Evolutionary conservation across 2,113 vertebrate species (phyloP).

Genomic region (Pyxicephalus adspersus): DNA sequence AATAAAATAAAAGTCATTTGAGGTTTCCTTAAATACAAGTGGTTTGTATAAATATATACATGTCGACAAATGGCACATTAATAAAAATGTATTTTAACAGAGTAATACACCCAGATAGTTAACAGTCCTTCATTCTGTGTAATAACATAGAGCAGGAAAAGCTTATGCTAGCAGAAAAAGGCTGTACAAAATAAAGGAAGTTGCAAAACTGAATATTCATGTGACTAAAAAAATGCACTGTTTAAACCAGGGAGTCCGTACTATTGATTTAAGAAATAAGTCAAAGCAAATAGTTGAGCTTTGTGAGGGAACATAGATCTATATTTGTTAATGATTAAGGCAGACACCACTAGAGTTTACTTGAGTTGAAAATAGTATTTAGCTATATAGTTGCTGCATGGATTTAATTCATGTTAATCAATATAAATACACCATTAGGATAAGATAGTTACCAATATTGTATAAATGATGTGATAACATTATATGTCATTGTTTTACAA

Average conservation of each 20-base stretch:
- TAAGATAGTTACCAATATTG: too few relatives aligned
- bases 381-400: too few relatives aligned
- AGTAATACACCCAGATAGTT: not conserved
- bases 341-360: too few relatives aligned
- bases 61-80: not conserved
- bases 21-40: not conserved
- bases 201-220: slow-evolving; percentile 21
- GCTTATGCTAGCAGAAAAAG: not conserved
- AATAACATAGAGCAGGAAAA: not conserved
- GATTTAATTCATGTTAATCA: too few relatives aligned
- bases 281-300: not conserved
- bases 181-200: slow-evolving; percentile 9
- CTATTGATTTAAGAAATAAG: not conserved
- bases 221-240: not conserved
- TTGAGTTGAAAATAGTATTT: too few relatives aligned
- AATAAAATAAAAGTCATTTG: not conserved
- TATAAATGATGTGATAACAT: too few relatives aligned
- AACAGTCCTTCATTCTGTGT: not conserved
- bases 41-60: not conserved
- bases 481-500: too few relatives aligned
- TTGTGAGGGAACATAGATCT: not conserved
- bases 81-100: not conserved
- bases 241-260: not conserved
- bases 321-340: slow-evolving; percentile 36
- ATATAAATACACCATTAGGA: too few relatives aligned